Evolutionary conservation across 2,113 vertebrate species (phyloP).

Genomic region (Ovibos moschatus): DNA sequence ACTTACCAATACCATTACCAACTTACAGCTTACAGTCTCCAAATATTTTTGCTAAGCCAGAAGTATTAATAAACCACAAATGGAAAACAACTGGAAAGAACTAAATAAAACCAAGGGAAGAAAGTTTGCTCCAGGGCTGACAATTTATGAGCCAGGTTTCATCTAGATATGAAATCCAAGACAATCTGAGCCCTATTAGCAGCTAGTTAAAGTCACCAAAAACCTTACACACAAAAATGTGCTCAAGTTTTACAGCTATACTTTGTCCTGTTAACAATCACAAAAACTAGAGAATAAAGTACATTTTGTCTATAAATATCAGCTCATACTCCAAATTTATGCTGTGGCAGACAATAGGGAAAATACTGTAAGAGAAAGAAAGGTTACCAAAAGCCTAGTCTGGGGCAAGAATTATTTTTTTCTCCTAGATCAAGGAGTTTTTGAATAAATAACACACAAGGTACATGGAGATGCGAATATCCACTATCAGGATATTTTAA

Average conservation of each 20-base stretch:
- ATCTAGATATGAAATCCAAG: background rate
- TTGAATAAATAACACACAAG: conserved; percentile 15
- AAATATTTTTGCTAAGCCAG: background rate
- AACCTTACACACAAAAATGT: background rate
- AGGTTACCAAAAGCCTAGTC: background rate
- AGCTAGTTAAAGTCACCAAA: background rate
- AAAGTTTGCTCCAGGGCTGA: background rate
- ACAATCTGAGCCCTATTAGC: background rate
- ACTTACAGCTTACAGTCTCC: background rate
- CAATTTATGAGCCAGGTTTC: background rate
- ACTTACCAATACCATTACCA: background rate
- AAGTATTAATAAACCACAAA: conserved; percentile 4
- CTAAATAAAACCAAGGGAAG: background rate
- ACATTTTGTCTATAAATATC: background rate
- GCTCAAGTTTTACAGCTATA: background rate
- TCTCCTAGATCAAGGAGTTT: conserved; percentile 34
- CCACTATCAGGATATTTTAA: conserved; percentile 59
- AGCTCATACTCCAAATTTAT: background rate
- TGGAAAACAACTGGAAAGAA: background rate
- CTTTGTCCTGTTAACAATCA: background rate
- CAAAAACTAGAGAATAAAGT: background rate
- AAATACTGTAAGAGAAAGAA: background rate
- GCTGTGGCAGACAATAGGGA: background rate
- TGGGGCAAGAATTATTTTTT: background rate
- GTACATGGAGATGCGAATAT: background rate